Base-by-base conservation (phyloP, 1,140 invertebrate genomes). In the Metaphire vulgaris region DNA sequence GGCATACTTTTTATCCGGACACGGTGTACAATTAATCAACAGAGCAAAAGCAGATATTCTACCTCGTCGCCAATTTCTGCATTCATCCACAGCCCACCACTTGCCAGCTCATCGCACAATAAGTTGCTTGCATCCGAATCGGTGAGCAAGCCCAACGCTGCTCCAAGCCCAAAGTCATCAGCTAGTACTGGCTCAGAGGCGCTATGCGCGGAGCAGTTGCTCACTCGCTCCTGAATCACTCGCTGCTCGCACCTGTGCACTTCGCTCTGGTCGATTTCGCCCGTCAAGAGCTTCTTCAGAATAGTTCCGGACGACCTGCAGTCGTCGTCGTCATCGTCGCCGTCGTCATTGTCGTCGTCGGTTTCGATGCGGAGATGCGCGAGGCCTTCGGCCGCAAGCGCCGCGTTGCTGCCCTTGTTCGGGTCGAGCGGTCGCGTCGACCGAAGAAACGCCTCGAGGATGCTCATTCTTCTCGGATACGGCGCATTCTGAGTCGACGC, bases 351-450 rank as follows among this genome's bases (percentile, higher is more conserved):
- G n/a, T n/a, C n/a, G 6, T 73, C 34, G 12, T 33, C 31, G 15
- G 32, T 34, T 12, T 41, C 26, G 72, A 73, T 73, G n/a, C 72
- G 41, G 2, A 73, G 33, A 30, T 73, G 32, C 2, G 41, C 15
- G n/a, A 73, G 32, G 41, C 72, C 72, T 33, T 73, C 41, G 14
- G 72, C 34, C 1, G 72, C 72, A n/a, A 73, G 41, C n/a, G 72
- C 72, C 0, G 72, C 72, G 33, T 73, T 41, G 28, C 72, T 73
- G 14, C 72, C 72, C 28, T 73, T 73, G 72, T 73, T 73, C 21
- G 72, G 72, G 21, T 73, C 72, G 16, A 73, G 41, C 12, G 72
- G 72, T 28, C 72, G 41, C 1, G 33, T 73, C 2, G 72, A 31
- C 30, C 72, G 32, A 21, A 73, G 34, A 64, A 73, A 73, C 15